Base-by-base conservation (phyloP, 2,888 invertebrate genomes). In the Elmis aenea region DNA sequence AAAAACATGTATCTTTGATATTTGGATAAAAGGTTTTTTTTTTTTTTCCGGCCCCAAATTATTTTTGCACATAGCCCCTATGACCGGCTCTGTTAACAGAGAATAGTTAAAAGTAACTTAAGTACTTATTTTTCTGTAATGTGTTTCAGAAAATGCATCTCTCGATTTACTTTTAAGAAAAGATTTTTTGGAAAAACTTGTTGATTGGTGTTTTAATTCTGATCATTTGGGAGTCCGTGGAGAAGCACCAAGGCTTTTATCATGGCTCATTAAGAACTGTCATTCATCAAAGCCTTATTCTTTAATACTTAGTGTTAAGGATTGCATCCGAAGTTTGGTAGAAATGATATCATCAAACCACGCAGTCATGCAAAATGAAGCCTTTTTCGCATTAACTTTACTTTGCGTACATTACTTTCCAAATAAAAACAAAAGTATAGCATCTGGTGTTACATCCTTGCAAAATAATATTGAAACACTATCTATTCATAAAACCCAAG, bases 311-410 rank as follows among this genome's bases (percentile, higher is more conserved):
- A 64, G 75, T 66, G 74, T 74, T 11, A 76, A 81, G 26, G 85
- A 84, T 41, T 84, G 84, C 40, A 69, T 90, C 16, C 77, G 79
- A 33, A 80, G 83, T 55, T 70, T 93, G 51, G 81, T 88, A 6
- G 79, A 79, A 64, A 91, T 93, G 92, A 71, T 87, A 46, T 76
- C 81, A 3, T 84, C 87, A 2, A 84, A 86, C 55, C 88, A 91
- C 69, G 72, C 83, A 4, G 79, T 91, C 14, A 93, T 93, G 93
- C 87, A 87, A 62, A 85, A 84, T 61, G 88, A 89, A 68, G 84
- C 87, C 0, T 74, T 87, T 35, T 71, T 83, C 50, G 81, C 86
- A 18, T 70, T 88, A 34, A 81, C 79, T 46, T 73, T 87, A 21
- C 67, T 86, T 5, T 67, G 68, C 15, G 58, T 64, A 1, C 64